Evolutionary conservation across 2,113 vertebrate species (phyloP), one percentile per base, ranked within the genome.

Genomic region (Anolis sagrei): DNA sequence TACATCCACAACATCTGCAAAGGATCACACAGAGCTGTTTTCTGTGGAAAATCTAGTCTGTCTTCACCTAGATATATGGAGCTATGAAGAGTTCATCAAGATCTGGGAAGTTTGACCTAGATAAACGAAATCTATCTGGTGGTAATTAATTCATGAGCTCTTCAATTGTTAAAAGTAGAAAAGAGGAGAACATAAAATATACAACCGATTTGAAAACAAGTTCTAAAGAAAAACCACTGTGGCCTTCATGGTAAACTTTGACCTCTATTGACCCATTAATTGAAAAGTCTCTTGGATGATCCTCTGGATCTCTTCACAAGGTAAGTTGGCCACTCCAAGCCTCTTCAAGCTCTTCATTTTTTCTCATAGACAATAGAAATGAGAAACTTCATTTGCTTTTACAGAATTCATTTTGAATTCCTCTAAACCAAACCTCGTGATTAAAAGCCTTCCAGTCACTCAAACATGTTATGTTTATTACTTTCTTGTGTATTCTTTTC

Each of bases 331-430:
- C 54, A 72, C 32, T 77, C 5, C 36, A 82, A 62, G 2, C 25
- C 66, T 81, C 75, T 73, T 75, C 18, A 29, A 25, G 76, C 84
- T 89, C 29, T 25, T 84, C 18, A 39, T 29, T 82, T 29, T 44
- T 21, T 76, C 70, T 32, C 7, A 3, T 77, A 6, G 69, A 61
- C 0, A 83, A 49, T 76, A 34, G n/a, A 68, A 84, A 75, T 13
- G 70, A 23, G 18, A 70, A 29, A 68, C 87, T 54, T n/a, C 77
- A 61, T 23, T 88, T 90, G 79, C 77, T 89, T 64, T 44, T 48
- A 13, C 29, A 87, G 25, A 11, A 36, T 19, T 36, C 69, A 81
- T 66, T 85, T 49, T 81, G 19, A 3, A 16, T 29, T 27, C 85
- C 27, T 80, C 6, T 80, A 2, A 79, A 87, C 29, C 79, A 51